These are phyloP conservation scores for Thymelicus lineola DNA, from an alignment of 2,888 invertebrate genomes.

Conservation along the genomic window DNA sequence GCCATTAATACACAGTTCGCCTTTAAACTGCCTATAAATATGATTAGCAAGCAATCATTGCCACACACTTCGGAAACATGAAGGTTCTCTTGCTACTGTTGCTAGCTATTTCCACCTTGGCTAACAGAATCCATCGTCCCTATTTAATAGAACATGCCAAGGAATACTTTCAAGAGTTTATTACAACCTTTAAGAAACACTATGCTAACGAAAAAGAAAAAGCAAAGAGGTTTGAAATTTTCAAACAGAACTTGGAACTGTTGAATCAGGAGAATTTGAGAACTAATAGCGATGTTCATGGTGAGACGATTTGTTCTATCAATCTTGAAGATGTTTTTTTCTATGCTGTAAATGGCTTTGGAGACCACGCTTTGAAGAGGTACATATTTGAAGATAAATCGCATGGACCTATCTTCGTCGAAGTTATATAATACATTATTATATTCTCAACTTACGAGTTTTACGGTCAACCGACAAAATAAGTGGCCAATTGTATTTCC, in stretches of 20 bases:
- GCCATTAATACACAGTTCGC: too few relatives aligned
- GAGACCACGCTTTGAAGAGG: too few relatives aligned
- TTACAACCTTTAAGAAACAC: constrained; percentile 11
- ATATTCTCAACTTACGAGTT: too few relatives aligned
- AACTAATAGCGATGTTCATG: background rate
- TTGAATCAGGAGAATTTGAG: constrained; percentile 12
- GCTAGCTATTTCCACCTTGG: background rate
- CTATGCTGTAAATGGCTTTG: too few relatives aligned
- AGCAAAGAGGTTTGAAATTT: constrained; percentile 21
- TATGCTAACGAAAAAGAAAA: constrained; percentile 17
- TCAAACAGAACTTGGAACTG: constrained; percentile 10
- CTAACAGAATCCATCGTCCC: background rate
- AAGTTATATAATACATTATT: too few relatives aligned
- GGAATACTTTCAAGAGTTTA: constrained; percentile 17
- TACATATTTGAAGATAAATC: too few relatives aligned
- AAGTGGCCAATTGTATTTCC: too few relatives aligned
- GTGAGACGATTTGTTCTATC: constrained; percentile 5
- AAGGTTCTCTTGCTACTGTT: background rate
- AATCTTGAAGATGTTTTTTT: too few relatives aligned
- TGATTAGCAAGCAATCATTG: too few relatives aligned
- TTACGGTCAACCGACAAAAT: too few relatives aligned
- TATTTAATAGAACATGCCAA: background rate
- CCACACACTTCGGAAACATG: constrained; percentile 1
- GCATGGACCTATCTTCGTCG: too few relatives aligned
- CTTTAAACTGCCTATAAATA: too few relatives aligned